These are phyloP conservation scores for Acanthopagrus latus DNA, from an alignment of 2,797 vertebrate genomes.

Conservation along the genomic window DNA sequence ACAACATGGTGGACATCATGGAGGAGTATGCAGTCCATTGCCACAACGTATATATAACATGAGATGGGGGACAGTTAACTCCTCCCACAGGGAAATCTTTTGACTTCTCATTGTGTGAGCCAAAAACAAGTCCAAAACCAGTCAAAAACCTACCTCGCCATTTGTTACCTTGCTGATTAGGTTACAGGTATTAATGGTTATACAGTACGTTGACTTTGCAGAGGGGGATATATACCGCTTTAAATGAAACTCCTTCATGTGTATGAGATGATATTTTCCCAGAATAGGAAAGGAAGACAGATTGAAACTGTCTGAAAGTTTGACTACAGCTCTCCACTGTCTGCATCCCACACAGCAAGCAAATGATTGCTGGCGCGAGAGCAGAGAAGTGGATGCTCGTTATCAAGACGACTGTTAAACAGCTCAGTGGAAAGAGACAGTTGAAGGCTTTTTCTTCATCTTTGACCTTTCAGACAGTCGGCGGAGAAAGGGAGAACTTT, in stretches of 20 bases:
- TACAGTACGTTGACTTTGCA: neutral
- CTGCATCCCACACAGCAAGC: slow-evolving; percentile 73
- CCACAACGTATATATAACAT: neutral
- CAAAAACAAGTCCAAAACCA: no score
- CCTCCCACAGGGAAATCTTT: neutral
- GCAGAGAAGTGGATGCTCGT: slow-evolving; percentile 52
- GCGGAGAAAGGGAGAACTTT: slow-evolving; percentile 53
- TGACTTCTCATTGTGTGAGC: neutral
- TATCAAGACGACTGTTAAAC: slow-evolving; percentile 75
- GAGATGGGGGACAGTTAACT: neutral
- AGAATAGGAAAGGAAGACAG: slow-evolving; percentile 39
- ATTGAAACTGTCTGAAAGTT: slow-evolving; percentile 60
- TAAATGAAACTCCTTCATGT: neutral
- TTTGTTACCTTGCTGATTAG: neutral
- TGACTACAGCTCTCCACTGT: slow-evolving; percentile 49
- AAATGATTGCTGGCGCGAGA: slow-evolving; percentile 57
- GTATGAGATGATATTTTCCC: slow-evolving; percentile 21
- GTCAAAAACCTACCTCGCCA: neutral
- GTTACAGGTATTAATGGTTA: neutral
- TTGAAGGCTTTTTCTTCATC: slow-evolving; percentile 65
- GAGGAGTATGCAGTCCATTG: slow-evolving; percentile 15
- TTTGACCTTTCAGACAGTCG: slow-evolving; percentile 59
- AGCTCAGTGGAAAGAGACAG: slow-evolving; percentile 78
- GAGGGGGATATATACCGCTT: neutral
- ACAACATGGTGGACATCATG: slow-evolving; percentile 13